Base-by-base conservation (phyloP, 2,888 invertebrate species). In the Oscheius myriophilus region DNA sequence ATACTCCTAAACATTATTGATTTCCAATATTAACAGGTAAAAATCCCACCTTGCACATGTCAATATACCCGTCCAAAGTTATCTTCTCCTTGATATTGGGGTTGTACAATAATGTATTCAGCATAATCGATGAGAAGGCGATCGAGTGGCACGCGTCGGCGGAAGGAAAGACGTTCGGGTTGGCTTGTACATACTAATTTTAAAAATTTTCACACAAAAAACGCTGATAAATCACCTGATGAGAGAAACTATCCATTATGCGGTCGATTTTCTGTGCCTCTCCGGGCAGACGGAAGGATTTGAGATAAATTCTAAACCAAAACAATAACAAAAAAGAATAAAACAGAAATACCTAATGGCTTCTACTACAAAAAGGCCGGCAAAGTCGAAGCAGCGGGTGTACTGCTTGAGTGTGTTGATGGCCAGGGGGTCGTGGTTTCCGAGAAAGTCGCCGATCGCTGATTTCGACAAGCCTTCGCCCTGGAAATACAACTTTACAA, bases 221-320 rank as follows among this genome's bases (percentile, higher is more conserved):
- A 54, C 14, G 21, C 26, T 4, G 12, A 53, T 53, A 4, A 26
- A n/a, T 16, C 14, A 68, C 62, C 68, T 68, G 53, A n/a, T 23
- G 51, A 12, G 73, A 58, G 42, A 78, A 76, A 54, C 71, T 77
- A 33, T 73, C 72, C 65, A 79, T 69, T 46, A 79, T 75, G 42
- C 79, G 23, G 57, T 79, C 77, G 18, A 80, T 80, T 69, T 80
- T 80, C 65, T 80, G 80, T 1, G 78, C 70, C 67, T 80, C 80
- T 3, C 80, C 80, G 7, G 80, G 80, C 4, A 80, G 67, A 11
- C 79, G 77, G 61, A 80, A 80, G 1, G 72, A 39, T 45, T 65
- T 65, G 45, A 63, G 23, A 57, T 57, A 65, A n/a, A 65, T 51
- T 46, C 69, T 61, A 2, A 57, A 64, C 49, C 51, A 3, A 26